Base-by-base conservation (phyloP, 2,797 vertebrate genomes). In the Novumbra hubbsi region DNA sequence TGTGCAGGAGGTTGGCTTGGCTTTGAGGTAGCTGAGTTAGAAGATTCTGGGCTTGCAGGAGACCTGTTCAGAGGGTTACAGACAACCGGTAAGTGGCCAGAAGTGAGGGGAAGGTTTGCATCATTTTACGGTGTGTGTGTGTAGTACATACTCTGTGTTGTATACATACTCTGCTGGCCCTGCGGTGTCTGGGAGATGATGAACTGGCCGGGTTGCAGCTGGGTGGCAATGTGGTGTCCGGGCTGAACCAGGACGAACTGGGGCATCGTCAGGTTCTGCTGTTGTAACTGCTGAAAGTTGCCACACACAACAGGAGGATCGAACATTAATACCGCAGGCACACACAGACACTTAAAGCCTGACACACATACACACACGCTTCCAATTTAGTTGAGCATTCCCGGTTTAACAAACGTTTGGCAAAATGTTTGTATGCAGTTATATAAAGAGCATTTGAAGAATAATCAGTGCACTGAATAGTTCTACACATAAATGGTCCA, bases 11-110 rank as follows among this genome's bases (percentile, higher is more conserved):
- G 97, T 96, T 99, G 95, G 96, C 95, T 99, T 99, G 97, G 96
- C 95, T 98, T 97, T 97, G 98, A 99, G 98, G 98, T 99, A 99
- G 98, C 96, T 98, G 97, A 88, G 94, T 97, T 96, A 98, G 91
- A 94, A 99, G 95, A 95, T 95, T 96, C 90, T 94, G 96, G 94
- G 96, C 94, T 96, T 98, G 96, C 93, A 98, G 93, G 91, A 99
- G 95, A 90, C 96, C 97, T 98, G 74, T 12, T 77, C 27, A 75
- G 65, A 27, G 63, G 78, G 73, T 73, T 2, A 70, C 15, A 15
- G 21, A 71, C 12, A 45, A 2, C 0, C 78, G 50, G 50, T 30
- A 50, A 48, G 34, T 68, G n/a, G 15, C 74, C 66, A 66, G 48
- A 6, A 75, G 69, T 63, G 68, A 69, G 11, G 72, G 75, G 8